Conservation (phyloP, 1,140 invertebrate species). For the Conopomorpha cramerella region DNA sequence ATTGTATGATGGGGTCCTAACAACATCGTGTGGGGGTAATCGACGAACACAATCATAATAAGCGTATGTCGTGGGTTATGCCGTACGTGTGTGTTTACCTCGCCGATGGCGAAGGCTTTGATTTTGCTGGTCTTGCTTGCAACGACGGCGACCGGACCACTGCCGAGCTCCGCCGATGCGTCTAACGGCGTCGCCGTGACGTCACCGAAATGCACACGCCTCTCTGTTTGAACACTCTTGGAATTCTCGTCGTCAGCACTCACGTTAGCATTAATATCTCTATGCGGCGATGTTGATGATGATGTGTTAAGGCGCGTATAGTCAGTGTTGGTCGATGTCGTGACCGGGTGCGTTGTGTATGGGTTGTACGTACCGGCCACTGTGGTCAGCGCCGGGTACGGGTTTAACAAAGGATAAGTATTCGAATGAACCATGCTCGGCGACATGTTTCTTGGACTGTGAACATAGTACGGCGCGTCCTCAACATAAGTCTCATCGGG, state of each 20-base stretch:
- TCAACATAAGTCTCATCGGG: conserved; percentile 31
- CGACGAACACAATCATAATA: conserved; percentile 59
- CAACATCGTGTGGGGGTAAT: conserved; percentile 28
- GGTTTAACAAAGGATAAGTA: conserved; percentile 41
- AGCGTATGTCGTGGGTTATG: conserved; percentile 39
- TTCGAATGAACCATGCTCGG: conserved; percentile 41
- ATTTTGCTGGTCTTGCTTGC: conserved; percentile 54
- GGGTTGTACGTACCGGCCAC: conserved; percentile 50
- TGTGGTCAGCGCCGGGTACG: conserved; percentile 43
- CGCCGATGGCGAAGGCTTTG: conserved; percentile 57
- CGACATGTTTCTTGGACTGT: conserved; percentile 20
- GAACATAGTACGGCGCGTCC: conserved; percentile 11
- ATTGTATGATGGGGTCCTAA: conserved; percentile 38
- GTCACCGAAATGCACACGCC: conserved; percentile 51
- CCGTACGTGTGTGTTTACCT: conserved; percentile 51
- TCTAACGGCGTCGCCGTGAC: conserved; percentile 33
- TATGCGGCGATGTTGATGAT: conserved; percentile 20
- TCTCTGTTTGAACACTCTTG: conserved; percentile 42
- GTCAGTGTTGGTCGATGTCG: conserved; percentile 25
- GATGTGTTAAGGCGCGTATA: conserved; percentile 21
- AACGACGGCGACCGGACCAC: no score
- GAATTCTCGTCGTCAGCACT: conserved; percentile 19
- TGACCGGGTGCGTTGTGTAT: no score
- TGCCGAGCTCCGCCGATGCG: conserved; percentile 16
- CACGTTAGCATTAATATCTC: conserved; percentile 40